Evolutionary conservation across 1,140 invertebrate genomes (phyloP).

Genomic region (Gonatopus flavifemur): DNA sequence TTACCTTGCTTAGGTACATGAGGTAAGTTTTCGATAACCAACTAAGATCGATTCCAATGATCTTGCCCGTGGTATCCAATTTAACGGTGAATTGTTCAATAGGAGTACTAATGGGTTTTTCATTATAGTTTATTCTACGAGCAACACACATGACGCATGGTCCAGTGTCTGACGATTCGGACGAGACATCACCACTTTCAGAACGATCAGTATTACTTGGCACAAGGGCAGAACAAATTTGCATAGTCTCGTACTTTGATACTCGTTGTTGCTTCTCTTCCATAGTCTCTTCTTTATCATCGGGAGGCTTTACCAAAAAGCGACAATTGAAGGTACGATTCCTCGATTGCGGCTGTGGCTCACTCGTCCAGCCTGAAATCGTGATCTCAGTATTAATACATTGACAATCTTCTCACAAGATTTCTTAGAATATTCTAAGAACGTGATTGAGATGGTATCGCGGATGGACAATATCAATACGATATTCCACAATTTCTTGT

Average conservation of each 20-base stretch:
- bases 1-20: conserved; percentile 71
- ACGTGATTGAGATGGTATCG: too few species aligned
- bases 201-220: conserved; percentile 57
- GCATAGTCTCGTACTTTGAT: conserved; percentile 76
- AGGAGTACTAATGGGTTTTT: conserved; percentile 71
- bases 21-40: conserved; percentile 67
- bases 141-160: conserved; percentile 78
- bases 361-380: conserved; percentile 58
- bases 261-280: conserved; percentile 78
- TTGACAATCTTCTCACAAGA: too few species aligned
- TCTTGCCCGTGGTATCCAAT: conserved; percentile 82
- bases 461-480: too few species aligned
- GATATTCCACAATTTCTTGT: too few species aligned
- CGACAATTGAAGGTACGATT: conserved; percentile 79
- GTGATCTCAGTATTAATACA: too few species aligned
- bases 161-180: conserved; percentile 61
- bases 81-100: conserved; percentile 91
- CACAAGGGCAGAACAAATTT: conserved; percentile 64
- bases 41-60: conserved; percentile 76
- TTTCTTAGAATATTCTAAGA: too few species aligned
- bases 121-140: conserved; percentile 79
- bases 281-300: conserved; percentile 72
- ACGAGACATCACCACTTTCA: conserved; percentile 58
- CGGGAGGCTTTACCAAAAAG: conserved; percentile 81
- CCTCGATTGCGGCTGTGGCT: conserved; percentile 58